A percentile compares a stretch with the other conserved stretches of the same genome.
Evolutionary conservation across 2,888 invertebrate genomes (phyloP).

Genomic region (Charanyca ferruginea): DNA sequence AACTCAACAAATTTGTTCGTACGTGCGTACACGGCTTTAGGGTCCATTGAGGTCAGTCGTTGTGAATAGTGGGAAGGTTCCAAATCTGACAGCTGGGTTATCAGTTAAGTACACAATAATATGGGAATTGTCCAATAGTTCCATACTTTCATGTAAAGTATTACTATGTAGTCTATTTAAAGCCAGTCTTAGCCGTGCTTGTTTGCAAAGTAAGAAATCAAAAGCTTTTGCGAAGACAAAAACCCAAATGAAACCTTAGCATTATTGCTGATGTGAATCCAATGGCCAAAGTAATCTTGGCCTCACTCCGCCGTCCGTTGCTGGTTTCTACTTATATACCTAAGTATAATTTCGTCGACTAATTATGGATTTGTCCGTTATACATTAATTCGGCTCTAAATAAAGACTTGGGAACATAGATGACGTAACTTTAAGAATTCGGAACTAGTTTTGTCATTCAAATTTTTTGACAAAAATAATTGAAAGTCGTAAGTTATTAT

Average conservation of each 20-base stretch:
- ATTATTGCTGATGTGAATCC: conserved; percentile 5
- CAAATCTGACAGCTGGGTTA: background rate
- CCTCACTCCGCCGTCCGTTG: too few species aligned
- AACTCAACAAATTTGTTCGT: too few species aligned
- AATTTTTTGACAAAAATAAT: conserved; percentile 14
- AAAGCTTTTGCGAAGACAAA: background rate
- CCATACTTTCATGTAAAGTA: too few species aligned
- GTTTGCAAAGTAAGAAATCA: conserved; percentile 3
- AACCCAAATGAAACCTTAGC: background rate
- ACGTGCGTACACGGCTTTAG: too few species aligned
- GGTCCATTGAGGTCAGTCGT: background rate
- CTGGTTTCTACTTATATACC: too few species aligned
- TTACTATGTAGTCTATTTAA: too few species aligned
- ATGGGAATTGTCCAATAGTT: too few species aligned
- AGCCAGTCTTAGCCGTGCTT: background rate
- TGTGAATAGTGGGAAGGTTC: background rate
- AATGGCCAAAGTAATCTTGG: too few species aligned
- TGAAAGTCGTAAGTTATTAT: background rate
- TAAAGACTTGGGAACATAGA: conserved; percentile 7
- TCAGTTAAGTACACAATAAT: too few species aligned
- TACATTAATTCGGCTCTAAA: background rate
- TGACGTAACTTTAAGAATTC: conserved; percentile 8
- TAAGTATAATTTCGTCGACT: too few species aligned
- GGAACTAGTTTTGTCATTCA: conserved; percentile 11
- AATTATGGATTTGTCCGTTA: conserved; percentile 5